Evolutionary conservation across 2,888 invertebrate genomes (phyloP).

Genomic region (Elaeidobius kamerunicus): DNA sequence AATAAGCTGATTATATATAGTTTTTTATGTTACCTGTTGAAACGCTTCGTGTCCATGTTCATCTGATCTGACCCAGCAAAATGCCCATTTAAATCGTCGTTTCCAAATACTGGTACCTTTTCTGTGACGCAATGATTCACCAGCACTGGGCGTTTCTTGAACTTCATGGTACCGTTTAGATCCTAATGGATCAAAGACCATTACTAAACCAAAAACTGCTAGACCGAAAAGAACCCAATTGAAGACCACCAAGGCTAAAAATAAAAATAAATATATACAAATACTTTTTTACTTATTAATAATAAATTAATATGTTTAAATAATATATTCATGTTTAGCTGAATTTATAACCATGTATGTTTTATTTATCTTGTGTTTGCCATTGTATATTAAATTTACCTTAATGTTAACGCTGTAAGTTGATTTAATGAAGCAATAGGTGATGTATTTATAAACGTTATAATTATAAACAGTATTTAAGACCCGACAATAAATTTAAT

Average conservation of each 20-base stretch:
- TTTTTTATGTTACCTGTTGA: slow-evolving; percentile 59
- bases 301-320: neutral
- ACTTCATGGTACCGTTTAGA: slow-evolving; percentile 60
- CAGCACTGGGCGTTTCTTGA: slow-evolving; percentile 57
- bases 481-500: no score
- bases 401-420: no score
- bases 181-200: slow-evolving; percentile 82
- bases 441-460: no score
- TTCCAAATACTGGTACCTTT: slow-evolving; percentile 72
- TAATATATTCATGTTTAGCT: no score
- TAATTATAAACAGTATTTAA: no score
- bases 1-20: neutral
- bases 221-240: slow-evolving; percentile 78
- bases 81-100: slow-evolving; percentile 71
- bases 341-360: no score
- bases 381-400: no score
- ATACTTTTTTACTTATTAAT: neutral
- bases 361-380: no score
- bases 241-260: slow-evolving; percentile 69
- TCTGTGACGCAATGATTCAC: slow-evolving; percentile 64
- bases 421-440: no score
- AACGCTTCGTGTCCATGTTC: slow-evolving; percentile 77
- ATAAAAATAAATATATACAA: neutral
- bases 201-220: slow-evolving; percentile 69
- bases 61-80: slow-evolving; percentile 67